Evolutionary conservation across 2,888 invertebrate species (phyloP), one percentile per base, ranked within the genome.

Genomic region (Melolontha melolontha): DNA sequence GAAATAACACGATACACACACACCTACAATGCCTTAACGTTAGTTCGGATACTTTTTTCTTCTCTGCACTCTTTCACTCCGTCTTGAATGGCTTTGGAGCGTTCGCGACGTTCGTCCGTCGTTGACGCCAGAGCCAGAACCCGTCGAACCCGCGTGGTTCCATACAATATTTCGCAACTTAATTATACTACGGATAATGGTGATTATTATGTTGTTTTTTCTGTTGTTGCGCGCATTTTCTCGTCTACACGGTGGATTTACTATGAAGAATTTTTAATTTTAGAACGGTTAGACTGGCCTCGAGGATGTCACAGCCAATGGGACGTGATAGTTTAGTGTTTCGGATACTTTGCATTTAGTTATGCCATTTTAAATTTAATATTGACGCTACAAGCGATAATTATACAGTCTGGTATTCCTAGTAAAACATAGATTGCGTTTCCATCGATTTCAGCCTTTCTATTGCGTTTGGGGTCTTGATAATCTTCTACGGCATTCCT

Each of bases 1-100:
- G 66, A 70, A 70, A 71, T 67, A 70, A 68, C 72, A 71, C 74
- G 74, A 72, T 66, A 42, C 51, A 62, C 67, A 65, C 65, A 66
- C 69, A 66, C 69, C 69, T 66, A 69, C 69, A 59, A 66, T 34
- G 42, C 11, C 27, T 64, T 17, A 17, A 22, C 14, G 39, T 47
- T 49, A 44, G 62, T 47, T 47, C 47, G 62, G 47, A 34, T 16
- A 52, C 27, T 12, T 27, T 22, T 29, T 29, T 52, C 27, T 52
- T 27, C 8, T 52, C 52, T 34, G 34, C 34, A 34, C 34, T 34
- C 34, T 34, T 34, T 34, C 34, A 34, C 34, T 34, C 10, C 34
- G 34, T 34, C 34, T 34, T 34, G 34, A 34, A 34, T 34, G 34
- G 34, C 34, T 34, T 34, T 6, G 34, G 34, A 34, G 6, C 34